These are phyloP conservation scores for Ellobium chinense DNA, from an alignment of 2,888 invertebrate genomes.

Conservation along the genomic window DNA sequence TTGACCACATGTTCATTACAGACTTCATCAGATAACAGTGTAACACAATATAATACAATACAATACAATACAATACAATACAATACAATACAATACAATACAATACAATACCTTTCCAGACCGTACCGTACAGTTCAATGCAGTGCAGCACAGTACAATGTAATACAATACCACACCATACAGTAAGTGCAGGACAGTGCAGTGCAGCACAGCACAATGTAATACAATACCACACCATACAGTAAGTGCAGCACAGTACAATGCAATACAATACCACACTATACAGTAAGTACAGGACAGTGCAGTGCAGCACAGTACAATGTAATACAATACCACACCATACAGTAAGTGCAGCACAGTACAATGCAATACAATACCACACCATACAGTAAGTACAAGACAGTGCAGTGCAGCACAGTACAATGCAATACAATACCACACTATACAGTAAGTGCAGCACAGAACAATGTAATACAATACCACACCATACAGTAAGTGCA, in stretches of 20 bases:
- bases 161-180: too few relatives aligned
- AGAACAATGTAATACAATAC: background rate
- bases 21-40: too few relatives aligned
- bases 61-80: constrained; percentile 29
- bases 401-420: background rate
- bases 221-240: too few relatives aligned
- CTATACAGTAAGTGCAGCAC: background rate
- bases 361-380: background rate
- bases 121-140: constrained; percentile 23
- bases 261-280: too few relatives aligned
- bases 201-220: constrained; percentile 28
- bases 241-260: background rate
- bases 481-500: too few relatives aligned
- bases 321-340: too few relatives aligned
- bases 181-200: constrained; percentile 33
- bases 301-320: too few relatives aligned
- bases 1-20: too few relatives aligned
- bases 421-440: background rate
- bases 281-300: too few relatives aligned
- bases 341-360: background rate
- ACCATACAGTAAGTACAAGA: background rate
- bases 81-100: constrained; percentile 41
- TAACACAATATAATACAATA: constrained; percentile 27
- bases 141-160: constrained; percentile 34
- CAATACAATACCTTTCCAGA: constrained; percentile 39